Conservation (phyloP, 1,140 invertebrate species). For the Drosophila sucinea region DNA sequence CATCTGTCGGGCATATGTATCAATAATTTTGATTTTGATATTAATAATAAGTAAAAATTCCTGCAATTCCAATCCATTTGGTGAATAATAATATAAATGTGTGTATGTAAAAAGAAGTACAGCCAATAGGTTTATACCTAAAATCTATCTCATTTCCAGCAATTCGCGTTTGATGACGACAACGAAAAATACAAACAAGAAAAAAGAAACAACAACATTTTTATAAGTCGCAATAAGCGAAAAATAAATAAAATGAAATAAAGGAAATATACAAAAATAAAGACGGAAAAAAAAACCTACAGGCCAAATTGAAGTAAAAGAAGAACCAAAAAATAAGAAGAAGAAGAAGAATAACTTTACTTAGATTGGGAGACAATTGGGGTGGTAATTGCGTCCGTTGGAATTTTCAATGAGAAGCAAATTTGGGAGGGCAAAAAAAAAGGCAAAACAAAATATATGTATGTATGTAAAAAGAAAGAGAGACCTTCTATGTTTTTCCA, state of each 20-base stretch:
- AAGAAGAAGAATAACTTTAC: conserved; percentile 19
- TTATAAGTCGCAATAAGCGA: conserved; percentile 76
- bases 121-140: conserved; percentile 23
- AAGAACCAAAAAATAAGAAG: conserved; percentile 20
- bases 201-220: conserved; percentile 47
- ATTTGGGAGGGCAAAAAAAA: not conserved
- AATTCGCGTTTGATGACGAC: conserved; percentile 46
- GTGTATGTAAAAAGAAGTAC: conserved; percentile 2
- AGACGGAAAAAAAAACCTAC: conserved; percentile 12
- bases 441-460: conserved; percentile 11
- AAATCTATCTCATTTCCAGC: conserved; percentile 53
- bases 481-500: conserved; percentile 13
- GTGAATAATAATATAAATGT: too few species aligned
- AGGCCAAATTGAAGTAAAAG: conserved; percentile 15
- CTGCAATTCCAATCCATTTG: too few species aligned
- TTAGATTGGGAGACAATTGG: conserved; percentile 63
- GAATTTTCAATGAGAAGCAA: conserved; percentile 53
- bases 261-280: conserved; percentile 34
- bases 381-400: conserved; percentile 64
- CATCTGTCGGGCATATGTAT: too few species aligned
- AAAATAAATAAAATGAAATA: conserved; percentile 62
- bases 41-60: too few species aligned
- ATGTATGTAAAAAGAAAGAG: conserved; percentile 24
- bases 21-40: too few species aligned
- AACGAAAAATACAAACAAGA: conserved; percentile 44